Base-by-base conservation (phyloP, 2,888 invertebrate genomes). In the Eudasyphora cyanicolor region DNA sequence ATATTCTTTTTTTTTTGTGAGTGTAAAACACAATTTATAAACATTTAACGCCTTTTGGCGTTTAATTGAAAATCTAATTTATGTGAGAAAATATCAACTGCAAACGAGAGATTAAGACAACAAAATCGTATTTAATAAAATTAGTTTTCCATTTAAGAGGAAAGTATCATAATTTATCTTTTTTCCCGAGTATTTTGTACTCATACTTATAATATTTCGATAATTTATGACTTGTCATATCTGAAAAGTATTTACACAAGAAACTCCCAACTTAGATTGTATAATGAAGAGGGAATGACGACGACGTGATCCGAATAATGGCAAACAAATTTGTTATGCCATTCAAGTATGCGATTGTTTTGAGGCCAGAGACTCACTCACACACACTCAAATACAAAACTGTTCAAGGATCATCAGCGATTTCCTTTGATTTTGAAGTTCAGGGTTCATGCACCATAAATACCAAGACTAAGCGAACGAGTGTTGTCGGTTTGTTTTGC, bases 221-320 rank as follows among this genome's bases (percentile, higher is more conserved):
- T 62, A 75, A 83, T 80, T 80, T 80, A 80, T 79, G 76, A 70
- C 69, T 69, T 83, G 73, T 83, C 67, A 74, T 62, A 69, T 76
- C 45, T 49, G 76, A 83, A 76, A 64, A 45, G 80, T 29, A 42
- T 67, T 27, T 77, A n/a, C 69, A 73, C 24, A 21, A n/a, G 21
- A 38, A 19, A 35, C 10, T 29, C 64, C 38, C 64, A 24, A 17
- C 24, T 24, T 27, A 27, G n/a, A 60, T 24, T 21, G 42, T 32
- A 71, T 54, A 71, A 71, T 71, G 54, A 51, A 57, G 24, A 77
- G 32, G 35, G 6, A 70, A 69, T 12, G 67, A 7, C n/a, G 67
- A 7, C n/a, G 81, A 84, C 84, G 84, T 84, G 84, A 84, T 64
- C 45, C 67, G 81, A 81, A 84, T 84, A 71, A 62, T 79, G 81